Evolutionary conservation across 2,113 vertebrate genomes (phyloP).

Genomic region (Pangasianodon hypophthalmus): DNA sequence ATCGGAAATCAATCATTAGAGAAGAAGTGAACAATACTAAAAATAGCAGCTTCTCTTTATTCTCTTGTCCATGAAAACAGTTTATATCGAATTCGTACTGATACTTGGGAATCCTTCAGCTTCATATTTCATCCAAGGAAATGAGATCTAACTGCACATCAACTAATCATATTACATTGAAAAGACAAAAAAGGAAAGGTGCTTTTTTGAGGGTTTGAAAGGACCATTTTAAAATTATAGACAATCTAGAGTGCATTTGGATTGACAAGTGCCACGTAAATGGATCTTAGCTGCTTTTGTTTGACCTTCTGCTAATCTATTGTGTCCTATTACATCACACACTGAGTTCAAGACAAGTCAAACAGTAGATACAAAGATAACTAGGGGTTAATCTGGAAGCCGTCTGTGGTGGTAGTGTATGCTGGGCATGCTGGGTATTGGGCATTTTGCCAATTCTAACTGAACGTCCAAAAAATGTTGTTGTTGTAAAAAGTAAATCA

Average conservation of each 20-base stretch:
- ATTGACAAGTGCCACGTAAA: not conserved
- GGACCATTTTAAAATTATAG: not conserved
- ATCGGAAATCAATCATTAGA: not conserved
- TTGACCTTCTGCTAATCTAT: constrained; percentile 40
- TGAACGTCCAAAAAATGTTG: not conserved
- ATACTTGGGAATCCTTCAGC: not conserved
- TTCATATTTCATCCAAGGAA: not conserved
- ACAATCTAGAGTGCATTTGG: not conserved
- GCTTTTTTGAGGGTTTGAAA: not conserved
- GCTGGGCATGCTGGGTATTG: not conserved
- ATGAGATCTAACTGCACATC: not conserved
- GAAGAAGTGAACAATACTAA: not conserved
- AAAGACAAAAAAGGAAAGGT: not conserved
- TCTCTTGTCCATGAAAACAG: not conserved
- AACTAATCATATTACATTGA: not conserved
- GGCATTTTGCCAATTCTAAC: not conserved
- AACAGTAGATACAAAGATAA: not conserved
- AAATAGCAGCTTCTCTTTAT: not conserved
- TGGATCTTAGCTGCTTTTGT: constrained; percentile 35
- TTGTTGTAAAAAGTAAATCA: not conserved
- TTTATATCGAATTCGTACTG: not conserved
- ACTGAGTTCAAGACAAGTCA: constrained; percentile 12
- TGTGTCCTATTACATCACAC: constrained; percentile 37
- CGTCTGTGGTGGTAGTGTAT: not conserved
- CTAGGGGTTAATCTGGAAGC: not conserved